Evolutionary conservation across 2,888 invertebrate species (phyloP).

Genomic region (Tenthredo notha): DNA sequence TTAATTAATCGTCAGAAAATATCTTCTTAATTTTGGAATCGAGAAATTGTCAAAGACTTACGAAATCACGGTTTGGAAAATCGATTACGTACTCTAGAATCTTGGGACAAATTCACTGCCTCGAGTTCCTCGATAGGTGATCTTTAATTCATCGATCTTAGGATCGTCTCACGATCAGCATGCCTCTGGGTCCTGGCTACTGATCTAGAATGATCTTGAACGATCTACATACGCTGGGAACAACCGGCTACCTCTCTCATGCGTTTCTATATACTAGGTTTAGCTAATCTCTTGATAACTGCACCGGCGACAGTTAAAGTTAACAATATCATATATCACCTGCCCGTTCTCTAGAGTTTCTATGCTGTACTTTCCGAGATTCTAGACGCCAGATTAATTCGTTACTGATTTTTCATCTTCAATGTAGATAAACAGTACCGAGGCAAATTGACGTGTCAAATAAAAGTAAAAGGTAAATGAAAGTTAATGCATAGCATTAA

Average conservation of each 20-base stretch:
- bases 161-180: slow-evolving; percentile 70
- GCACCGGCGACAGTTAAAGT: slow-evolving; percentile 43
- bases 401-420: slow-evolving; percentile 2
- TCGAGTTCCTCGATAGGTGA: slow-evolving; percentile 55
- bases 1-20: background rate
- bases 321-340: slow-evolving; percentile 50
- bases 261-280: background rate
- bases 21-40: background rate
- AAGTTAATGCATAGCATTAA: background rate
- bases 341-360: background rate
- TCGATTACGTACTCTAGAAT: slow-evolving; percentile 47
- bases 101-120: slow-evolving; percentile 52
- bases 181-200: slow-evolving; percentile 64
- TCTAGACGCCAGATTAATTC: slow-evolving; percentile 41
- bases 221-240: slow-evolving; percentile 68
- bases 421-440: background rate
- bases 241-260: background rate
- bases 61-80: background rate
- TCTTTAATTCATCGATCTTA: slow-evolving; percentile 70
- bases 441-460: background rate
- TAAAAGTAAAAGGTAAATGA: slow-evolving; percentile 11
- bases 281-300: slow-evolving; percentile 42
- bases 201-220: slow-evolving; percentile 65
- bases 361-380: slow-evolving; percentile 14
- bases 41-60: background rate